Evolutionary conservation across 2,888 invertebrate species (phyloP).

Genomic region (Phlogophora meticulosa): DNA sequence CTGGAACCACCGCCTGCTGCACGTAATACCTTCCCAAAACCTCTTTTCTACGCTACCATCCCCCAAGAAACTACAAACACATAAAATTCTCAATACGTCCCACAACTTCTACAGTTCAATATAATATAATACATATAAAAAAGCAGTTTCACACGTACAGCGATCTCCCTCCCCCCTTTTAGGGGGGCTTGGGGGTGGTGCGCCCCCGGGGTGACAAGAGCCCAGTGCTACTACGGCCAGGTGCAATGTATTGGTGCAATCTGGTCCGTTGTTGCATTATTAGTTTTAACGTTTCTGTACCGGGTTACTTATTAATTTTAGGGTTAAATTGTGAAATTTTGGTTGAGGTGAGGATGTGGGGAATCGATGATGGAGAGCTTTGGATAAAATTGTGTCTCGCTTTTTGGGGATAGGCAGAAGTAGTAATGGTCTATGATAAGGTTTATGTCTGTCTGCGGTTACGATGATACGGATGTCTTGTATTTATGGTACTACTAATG

Average conservation of each 20-base stretch:
- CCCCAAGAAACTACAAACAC: slow-evolving; percentile 39
- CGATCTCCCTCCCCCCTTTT: slow-evolving; percentile 64
- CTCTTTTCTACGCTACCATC: neutral
- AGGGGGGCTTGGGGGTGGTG: slow-evolving; percentile 56
- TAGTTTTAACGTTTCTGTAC: slow-evolving; percentile 71
- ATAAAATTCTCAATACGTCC: slow-evolving; percentile 60
- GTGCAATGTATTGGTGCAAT: slow-evolving; percentile 86
- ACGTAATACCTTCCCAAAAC: neutral
- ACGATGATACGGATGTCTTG: too few species aligned
- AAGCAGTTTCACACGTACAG: slow-evolving; percentile 81
- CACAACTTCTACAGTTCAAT: slow-evolving; percentile 59
- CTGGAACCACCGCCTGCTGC: neutral
- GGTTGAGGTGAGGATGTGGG: neutral
- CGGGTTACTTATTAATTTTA: slow-evolving; percentile 68
- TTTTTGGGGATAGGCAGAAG: neutral
- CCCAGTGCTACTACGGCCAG: slow-evolving; percentile 74
- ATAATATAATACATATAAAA: slow-evolving; percentile 80
- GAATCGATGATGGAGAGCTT: neutral
- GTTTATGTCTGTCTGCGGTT: neutral
- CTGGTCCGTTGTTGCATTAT: slow-evolving; percentile 80
- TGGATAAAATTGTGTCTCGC: too few species aligned
- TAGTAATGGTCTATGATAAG: neutral
- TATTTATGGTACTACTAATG: too few species aligned
- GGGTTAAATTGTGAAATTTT: slow-evolving; percentile 43
- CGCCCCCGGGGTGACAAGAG: slow-evolving; percentile 74